Conservation (phyloP, 2,113 vertebrate species). For the Gasterosteus nipponicus region DNA sequence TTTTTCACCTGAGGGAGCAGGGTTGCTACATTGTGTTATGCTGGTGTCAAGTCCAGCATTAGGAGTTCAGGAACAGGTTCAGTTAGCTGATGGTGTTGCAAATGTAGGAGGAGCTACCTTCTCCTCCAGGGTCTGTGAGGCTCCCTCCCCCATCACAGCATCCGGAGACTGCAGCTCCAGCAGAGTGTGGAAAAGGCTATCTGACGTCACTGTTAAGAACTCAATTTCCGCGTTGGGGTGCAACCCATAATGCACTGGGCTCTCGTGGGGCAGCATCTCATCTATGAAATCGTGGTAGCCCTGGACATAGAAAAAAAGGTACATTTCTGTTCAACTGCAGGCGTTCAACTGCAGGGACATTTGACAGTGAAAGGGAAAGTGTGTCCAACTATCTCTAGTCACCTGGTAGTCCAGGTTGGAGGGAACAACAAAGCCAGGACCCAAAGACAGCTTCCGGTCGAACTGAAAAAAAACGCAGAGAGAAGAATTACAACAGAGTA, state of each 20-base stretch:
- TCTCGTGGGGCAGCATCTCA: constrained; percentile 81
- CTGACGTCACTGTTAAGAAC: constrained; percentile 83
- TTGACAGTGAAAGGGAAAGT: neutral
- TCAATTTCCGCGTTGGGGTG: constrained; percentile 83
- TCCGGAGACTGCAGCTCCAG: constrained; percentile 85
- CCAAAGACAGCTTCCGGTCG: constrained; percentile 80
- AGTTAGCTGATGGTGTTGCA: neutral
- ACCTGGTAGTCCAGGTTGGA: constrained; percentile 83
- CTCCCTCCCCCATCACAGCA: constrained; percentile 78
- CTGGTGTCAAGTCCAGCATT: neutral
- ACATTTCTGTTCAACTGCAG: neutral
- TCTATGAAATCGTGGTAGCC: constrained; percentile 82
- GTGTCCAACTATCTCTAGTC: constrained; percentile 35
- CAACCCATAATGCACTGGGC: constrained; percentile 77
- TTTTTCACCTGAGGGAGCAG: constrained; percentile 77
- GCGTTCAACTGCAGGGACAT: neutral
- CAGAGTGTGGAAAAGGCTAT: constrained; percentile 83
- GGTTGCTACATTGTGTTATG: neutral
- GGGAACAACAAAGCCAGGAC: constrained; percentile 80
- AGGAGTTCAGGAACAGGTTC: neutral
- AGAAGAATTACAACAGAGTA: constrained; percentile 1
- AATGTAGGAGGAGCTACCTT: constrained; percentile 72
- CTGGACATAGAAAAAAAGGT: constrained; percentile 44
- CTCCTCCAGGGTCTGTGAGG: constrained; percentile 83
- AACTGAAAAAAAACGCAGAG: constrained; percentile 63